These are phyloP conservation scores for Dinomys branickii DNA, from an alignment of 2,113 vertebrate species.

Conservation along the genomic window DNA sequence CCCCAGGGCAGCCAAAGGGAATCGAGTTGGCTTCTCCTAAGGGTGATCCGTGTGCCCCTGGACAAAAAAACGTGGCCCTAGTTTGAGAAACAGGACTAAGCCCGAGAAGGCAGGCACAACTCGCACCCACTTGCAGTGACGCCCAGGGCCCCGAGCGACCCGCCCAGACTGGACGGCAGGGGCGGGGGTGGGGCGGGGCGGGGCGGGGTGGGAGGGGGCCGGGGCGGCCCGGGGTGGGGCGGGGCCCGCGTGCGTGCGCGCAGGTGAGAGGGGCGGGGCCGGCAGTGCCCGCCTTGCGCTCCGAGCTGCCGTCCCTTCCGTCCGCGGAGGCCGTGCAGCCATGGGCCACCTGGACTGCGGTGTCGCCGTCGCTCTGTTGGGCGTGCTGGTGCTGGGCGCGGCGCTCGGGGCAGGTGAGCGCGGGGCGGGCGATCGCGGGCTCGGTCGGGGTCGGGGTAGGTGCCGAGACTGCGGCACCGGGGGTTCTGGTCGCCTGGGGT, in stretches of 20 bases:
- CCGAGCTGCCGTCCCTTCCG: not conserved
- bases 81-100: not conserved
- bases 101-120: not conserved
- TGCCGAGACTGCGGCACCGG: not conserved
- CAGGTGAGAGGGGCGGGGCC: constrained; percentile 56
- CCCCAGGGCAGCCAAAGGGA: not conserved
- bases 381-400: constrained; percentile 44
- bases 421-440: not conserved
- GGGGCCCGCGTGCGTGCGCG: constrained; percentile 26
- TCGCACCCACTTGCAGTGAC: not conserved
- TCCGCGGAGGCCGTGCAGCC: constrained; percentile 38
- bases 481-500: not conserved
- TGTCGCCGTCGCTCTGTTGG: not conserved
- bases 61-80: not conserved
- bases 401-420: constrained; percentile 60
- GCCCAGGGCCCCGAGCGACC: not conserved
- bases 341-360: constrained; percentile 59
- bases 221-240: not conserved
- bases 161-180: not conserved
- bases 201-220: constrained; percentile 45
- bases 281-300: not conserved
- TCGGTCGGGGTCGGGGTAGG: not conserved
- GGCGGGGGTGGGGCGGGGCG: too few relatives aligned
- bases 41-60: not conserved
- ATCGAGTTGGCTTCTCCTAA: not conserved